These are phyloP conservation scores for Drosophila meridionalis DNA, from an alignment of 2,888 invertebrate genomes.

Conservation along the genomic window DNA sequence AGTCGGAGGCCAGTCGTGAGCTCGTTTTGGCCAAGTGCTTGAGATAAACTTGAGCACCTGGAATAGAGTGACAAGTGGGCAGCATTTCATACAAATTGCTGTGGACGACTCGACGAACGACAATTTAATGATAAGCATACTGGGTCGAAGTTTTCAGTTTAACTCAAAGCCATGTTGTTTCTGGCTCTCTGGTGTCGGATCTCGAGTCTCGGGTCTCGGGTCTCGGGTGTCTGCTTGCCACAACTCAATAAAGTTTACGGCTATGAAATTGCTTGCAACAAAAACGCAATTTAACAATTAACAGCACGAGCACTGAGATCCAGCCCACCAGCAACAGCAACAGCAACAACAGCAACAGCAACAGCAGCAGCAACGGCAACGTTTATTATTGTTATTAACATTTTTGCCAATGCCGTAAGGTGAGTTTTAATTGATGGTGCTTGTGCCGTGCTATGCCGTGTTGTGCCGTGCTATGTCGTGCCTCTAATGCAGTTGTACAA, in stretches of 20 bases:
- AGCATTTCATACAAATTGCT: conserved; percentile 81
- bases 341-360: conserved; percentile 9
- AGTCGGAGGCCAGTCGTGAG: conserved; percentile 46
- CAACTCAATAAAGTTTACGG: conserved; percentile 77
- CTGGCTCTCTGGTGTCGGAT: background rate
- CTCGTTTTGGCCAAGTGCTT: conserved; percentile 70
- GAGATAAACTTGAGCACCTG: conserved; percentile 78
- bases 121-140: conserved; percentile 78
- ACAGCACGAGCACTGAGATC: conserved; percentile 64
- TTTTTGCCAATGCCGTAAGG: conserved; percentile 73
- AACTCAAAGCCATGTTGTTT: conserved; percentile 18
- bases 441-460: conserved; percentile 40
- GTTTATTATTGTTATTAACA: conserved; percentile 81
- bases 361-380: conserved; percentile 39
- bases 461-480: background rate
- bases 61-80: conserved; percentile 80
- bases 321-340: conserved; percentile 33
- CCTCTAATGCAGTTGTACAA: conserved; percentile 81
- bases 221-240: conserved; percentile 50
- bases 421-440: conserved; percentile 76
- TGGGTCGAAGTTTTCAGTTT: conserved; percentile 36
- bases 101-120: conserved; percentile 63
- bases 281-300: conserved; percentile 82
- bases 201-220: conserved; percentile 22
- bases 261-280: conserved; percentile 76